Base-by-base conservation (phyloP, 2,888 invertebrate species). In the Andricus curvator region DNA sequence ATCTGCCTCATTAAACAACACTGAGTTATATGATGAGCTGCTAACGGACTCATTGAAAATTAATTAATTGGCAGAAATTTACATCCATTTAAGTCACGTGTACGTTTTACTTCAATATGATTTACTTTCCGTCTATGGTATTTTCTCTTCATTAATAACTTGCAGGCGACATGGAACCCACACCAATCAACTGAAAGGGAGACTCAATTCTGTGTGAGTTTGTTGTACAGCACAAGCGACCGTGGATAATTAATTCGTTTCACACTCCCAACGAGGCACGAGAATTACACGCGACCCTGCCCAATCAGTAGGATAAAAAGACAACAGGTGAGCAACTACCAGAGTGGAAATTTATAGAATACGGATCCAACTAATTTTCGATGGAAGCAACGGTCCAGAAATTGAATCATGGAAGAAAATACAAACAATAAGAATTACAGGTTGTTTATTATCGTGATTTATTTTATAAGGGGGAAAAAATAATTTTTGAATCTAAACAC, bases 241-340 rank as follows among this genome's bases (percentile, higher is more conserved):
- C 25, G 15, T 62, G 25, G 62, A 25, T 62, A 62, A 62, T 62
- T 62, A 62, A 62, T 62, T 62, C 25, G 22, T 25, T 62, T 62
- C 62, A 25, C 62, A 62, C 62, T 62, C 62, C n/a, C 11, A 62
- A 25, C 25, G 62, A 62, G 22, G 62, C 62, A 62, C 62, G 62
- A 25, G 22, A 62, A 25, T 62, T 62, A 62, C 62, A 62, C 62
- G 25, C 25, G 62, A 25, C 25, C 15, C 62, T 25, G 15, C 13
- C 62, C 25, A 62, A 62, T 62, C 62, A 62, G 22, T 25, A 25
- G 15, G 25, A 62, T 62, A 62, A 25, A 60, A 60, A 60, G 17
- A 22, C 56, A 60, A 60, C n/a, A 60, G 56, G 56, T 60, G 56
- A 9, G 8, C 8, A 60, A n/a, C 56, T 60, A 60, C 56, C n/a